phyloP scores from a whole-genome alignment of 2,113 vertebrate genomes.

The Orycteropus afer region DNA sequence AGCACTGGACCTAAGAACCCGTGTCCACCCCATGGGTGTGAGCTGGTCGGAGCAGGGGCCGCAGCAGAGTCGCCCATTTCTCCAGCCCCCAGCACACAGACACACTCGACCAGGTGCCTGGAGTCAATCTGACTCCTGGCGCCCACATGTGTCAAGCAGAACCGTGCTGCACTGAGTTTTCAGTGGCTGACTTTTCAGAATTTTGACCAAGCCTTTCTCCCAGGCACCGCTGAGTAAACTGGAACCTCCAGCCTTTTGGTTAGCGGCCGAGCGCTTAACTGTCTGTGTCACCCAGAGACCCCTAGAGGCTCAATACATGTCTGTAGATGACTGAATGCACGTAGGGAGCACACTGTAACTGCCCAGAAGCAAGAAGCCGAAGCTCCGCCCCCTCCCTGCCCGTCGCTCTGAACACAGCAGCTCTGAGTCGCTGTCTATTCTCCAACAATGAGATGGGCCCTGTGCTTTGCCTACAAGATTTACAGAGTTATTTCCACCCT shows the following conservation, averaged over 20 bases:
- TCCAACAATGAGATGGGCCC: rapidly evolving
- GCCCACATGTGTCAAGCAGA: too few relatives aligned
- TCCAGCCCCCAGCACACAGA: not conserved
- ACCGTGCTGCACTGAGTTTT: too few relatives aligned
- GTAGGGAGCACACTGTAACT: rapidly evolving
- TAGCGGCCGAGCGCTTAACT: too few relatives aligned
- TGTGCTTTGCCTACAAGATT: not conserved
- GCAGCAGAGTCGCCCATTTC: rapidly evolving
- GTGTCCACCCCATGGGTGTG: not conserved
- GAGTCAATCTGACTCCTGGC: too few relatives aligned
- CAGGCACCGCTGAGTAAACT: too few relatives aligned
- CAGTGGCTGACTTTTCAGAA: too few relatives aligned
- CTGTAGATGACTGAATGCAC: not conserved
- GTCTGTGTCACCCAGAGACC: too few relatives aligned
- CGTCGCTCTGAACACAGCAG: rapidly evolving
- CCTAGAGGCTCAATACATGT: not conserved
- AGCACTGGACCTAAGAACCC: rapidly evolving
- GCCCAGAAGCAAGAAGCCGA: rapidly evolving
- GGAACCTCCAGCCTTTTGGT: too few relatives aligned
- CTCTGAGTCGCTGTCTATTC: rapidly evolving
- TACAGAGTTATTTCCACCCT: not conserved
- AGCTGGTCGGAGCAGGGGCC: not conserved
- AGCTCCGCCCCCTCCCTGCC: rapidly evolving
- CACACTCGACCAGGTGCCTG: not conserved
- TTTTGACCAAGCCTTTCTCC: too few relatives aligned